A percentile compares a stretch with the other conserved stretches of the same genome.
Evolutionary conservation across 92 coral and sea anemone genomes (phyloP).

Genomic region (Muricea muricata): DNA sequence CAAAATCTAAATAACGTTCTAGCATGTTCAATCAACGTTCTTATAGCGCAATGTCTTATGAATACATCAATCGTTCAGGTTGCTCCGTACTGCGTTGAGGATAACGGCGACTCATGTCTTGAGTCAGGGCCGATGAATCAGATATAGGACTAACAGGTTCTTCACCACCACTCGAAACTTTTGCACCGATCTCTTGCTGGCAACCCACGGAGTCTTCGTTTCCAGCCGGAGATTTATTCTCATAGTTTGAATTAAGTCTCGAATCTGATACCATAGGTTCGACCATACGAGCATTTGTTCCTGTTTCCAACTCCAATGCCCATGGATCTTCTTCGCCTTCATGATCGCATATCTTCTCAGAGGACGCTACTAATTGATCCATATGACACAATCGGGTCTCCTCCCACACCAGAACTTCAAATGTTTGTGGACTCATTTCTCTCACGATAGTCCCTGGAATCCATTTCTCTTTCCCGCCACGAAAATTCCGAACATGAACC

Average conservation of each 20-base stretch:
- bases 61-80: background rate
- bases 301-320: background rate
- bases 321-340: background rate
- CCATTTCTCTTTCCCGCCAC: slow-evolving; percentile 4
- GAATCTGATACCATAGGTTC: background rate
- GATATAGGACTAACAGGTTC: background rate
- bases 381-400: slow-evolving; percentile 4
- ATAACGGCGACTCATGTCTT: background rate
- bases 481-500: background rate
- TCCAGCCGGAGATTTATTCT: background rate
- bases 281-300: background rate
- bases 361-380: background rate
- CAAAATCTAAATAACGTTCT: background rate
- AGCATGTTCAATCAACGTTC: background rate
- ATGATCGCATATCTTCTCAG: background rate
- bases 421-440: background rate
- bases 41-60: background rate
- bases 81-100: background rate
- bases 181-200: background rate
- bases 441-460: background rate
- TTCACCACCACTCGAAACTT: background rate
- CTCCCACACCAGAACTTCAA: background rate
- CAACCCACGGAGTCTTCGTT: background rate
- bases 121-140: background rate
- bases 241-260: background rate